Conservation (phyloP, 2,113 vertebrate species). For the Marcusenius ussheri region DNA sequence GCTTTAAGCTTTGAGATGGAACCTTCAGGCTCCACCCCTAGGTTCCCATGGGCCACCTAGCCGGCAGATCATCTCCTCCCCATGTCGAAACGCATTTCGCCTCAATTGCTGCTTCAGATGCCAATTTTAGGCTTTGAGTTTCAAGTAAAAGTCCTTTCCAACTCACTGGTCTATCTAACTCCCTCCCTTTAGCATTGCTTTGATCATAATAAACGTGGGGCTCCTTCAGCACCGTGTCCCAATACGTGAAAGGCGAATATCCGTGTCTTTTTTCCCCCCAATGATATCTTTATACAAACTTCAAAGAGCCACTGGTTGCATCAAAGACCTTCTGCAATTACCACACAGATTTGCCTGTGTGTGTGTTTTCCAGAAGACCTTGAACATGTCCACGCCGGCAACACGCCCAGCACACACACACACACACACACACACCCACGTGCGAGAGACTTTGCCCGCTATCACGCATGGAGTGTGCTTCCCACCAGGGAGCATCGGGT, state of each 20-base stretch:
- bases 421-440: slow-evolving; percentile 21
- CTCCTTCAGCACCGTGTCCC: background rate
- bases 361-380: background rate
- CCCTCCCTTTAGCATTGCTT: slow-evolving; percentile 6
- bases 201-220: slow-evolving; percentile 2
- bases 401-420: background rate
- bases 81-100: background rate
- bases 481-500: slow-evolving; percentile 5
- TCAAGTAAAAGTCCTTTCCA: background rate
- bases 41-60: background rate
- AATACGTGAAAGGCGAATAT: background rate
- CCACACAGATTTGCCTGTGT: background rate
- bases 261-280: background rate
- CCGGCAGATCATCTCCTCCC: background rate
- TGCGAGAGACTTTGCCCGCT: slow-evolving; percentile 29
- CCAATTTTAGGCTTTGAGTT: background rate
- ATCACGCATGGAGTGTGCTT: slow-evolving; percentile 13
- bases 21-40: background rate
- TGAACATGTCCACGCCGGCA: background rate
- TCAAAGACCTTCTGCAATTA: background rate
- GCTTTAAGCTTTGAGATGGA: slow-evolving; percentile 8
- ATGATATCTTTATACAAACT: background rate
- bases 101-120: background rate
- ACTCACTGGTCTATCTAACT: background rate
- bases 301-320: background rate